Evolutionary conservation across 2,113 vertebrate genomes (phyloP).

Genomic region (Anthoscopus minutus): DNA sequence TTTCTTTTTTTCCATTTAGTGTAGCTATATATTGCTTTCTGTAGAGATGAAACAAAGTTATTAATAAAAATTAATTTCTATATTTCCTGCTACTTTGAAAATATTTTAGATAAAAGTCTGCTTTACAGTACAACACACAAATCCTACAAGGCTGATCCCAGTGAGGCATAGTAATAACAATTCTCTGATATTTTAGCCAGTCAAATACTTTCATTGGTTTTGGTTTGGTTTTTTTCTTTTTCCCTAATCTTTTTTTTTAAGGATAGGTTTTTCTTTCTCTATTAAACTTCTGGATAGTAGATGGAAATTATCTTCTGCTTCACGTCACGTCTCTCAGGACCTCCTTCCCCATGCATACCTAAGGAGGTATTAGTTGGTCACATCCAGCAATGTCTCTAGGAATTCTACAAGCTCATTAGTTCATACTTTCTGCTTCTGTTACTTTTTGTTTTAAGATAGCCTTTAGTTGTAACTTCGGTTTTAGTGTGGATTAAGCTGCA

Average conservation of each 20-base stretch:
- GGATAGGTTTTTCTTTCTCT: not conserved
- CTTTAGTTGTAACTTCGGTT: not conserved
- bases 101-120: not conserved
- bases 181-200: not conserved
- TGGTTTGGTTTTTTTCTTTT: not conserved
- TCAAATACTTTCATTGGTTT: not conserved
- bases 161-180: not conserved
- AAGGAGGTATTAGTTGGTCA: not conserved
- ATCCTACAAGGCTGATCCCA: not conserved
- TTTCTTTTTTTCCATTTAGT: not conserved
- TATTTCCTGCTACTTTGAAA: not conserved
- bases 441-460: not conserved
- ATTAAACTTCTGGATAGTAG: not conserved
- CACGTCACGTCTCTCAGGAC: not conserved
- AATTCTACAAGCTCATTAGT: not conserved
- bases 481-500: not conserved
- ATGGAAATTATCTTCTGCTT: not conserved
- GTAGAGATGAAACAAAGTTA: not conserved
- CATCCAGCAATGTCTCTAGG: not conserved
- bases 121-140: not conserved
- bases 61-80: not conserved
- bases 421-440: not conserved
- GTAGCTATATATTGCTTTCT: not conserved
- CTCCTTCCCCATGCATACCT: fast-evolving
- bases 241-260: not conserved